Evolutionary conservation across 2,113 vertebrate genomes (phyloP).

Genomic region (Amblyornis subalaris): DNA sequence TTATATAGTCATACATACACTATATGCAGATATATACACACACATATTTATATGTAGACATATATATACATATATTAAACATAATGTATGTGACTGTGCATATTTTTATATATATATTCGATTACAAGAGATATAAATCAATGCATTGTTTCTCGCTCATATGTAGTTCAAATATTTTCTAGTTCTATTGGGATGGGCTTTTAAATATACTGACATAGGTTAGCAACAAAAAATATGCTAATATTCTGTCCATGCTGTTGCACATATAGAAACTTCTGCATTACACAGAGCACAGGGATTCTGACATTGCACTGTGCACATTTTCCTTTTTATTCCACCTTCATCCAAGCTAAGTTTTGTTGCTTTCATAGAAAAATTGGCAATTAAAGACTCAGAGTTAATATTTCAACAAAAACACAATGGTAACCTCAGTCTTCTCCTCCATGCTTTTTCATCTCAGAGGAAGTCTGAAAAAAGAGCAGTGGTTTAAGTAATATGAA

Average conservation of each 20-base stretch:
- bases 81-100: background rate
- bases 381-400: background rate
- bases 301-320: background rate
- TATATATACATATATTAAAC: background rate
- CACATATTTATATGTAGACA: background rate
- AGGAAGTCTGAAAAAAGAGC: background rate
- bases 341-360: background rate
- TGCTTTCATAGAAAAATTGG: background rate
- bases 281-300: background rate
- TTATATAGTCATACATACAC: background rate
- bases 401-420: background rate
- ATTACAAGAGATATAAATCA: background rate
- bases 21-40: accelerated
- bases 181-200: background rate
- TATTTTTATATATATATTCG: background rate
- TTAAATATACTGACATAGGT: background rate
- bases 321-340: background rate
- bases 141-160: background rate
- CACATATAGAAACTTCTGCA: background rate
- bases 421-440: background rate
- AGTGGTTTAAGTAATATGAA: background rate
- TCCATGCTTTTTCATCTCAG: background rate
- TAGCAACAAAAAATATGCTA: background rate
- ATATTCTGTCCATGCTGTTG: background rate
- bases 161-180: background rate